These are phyloP conservation scores for Pristiophorus japonicus DNA, from an alignment of 2,113 vertebrate species.

Conservation along the genomic window DNA sequence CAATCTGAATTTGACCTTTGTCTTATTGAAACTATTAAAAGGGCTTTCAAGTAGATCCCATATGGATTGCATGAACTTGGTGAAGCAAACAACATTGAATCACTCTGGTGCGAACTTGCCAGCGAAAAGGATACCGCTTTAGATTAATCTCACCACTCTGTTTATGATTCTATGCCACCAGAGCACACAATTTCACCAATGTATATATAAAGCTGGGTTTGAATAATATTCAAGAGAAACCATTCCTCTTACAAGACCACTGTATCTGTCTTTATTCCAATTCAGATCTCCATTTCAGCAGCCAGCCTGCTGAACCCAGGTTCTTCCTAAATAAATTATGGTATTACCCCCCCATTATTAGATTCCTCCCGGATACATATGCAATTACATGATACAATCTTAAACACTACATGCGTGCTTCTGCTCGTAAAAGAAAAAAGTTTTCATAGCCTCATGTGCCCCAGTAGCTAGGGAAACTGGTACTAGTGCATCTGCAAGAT, in stretches of 20 bases:
- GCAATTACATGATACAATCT: not conserved
- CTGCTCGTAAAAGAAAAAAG: not conserved
- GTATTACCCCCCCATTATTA: not conserved
- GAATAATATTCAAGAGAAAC: conserved; percentile 9
- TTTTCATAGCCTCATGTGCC: not conserved
- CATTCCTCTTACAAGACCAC: not conserved
- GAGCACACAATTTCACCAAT: not conserved
- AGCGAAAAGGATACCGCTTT: not conserved
- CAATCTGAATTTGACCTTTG: not conserved
- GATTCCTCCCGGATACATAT: not conserved
- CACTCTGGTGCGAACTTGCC: not conserved
- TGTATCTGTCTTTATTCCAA: not conserved
- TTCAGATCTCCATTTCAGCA: not conserved
- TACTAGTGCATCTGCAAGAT: not conserved
- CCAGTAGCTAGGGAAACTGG: too few species aligned
- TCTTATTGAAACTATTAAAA: not conserved
- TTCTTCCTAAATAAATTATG: not conserved
- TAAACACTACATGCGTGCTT: too few species aligned
- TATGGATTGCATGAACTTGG: not conserved
- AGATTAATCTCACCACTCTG: not conserved
- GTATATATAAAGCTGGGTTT: not conserved
- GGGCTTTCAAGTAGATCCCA: not conserved
- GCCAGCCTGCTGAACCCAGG: not conserved
- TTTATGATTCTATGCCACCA: not conserved
- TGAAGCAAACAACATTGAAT: not conserved